These are phyloP conservation scores for Myiothlypis chrysogaster DNA, from an alignment of 2,797 vertebrate genomes.

Conservation along the genomic window DNA sequence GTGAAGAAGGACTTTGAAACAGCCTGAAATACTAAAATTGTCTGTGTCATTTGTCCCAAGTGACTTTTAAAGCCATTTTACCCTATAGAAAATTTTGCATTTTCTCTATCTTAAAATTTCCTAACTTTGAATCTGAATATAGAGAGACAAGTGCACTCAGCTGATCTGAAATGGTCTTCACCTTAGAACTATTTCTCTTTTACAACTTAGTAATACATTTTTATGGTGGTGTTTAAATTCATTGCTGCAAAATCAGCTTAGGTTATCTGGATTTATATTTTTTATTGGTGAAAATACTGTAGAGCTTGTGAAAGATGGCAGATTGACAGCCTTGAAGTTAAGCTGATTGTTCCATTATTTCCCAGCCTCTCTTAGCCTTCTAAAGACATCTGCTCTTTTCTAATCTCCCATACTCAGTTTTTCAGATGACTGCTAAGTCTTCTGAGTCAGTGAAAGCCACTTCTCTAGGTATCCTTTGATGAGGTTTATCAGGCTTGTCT, in stretches of 20 bases:
- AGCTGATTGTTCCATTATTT: background rate
- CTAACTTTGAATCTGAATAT: background rate
- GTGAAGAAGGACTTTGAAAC: background rate
- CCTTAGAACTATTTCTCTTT: background rate
- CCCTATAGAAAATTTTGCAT: background rate
- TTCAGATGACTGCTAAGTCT: background rate
- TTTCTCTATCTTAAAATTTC: background rate
- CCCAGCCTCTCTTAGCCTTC: background rate
- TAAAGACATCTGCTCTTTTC: background rate
- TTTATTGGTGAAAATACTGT: background rate
- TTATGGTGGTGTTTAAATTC: background rate
- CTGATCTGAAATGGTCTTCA: background rate
- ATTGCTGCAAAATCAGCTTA: background rate
- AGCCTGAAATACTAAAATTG: background rate
- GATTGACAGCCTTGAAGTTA: background rate
- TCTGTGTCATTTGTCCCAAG: background rate
- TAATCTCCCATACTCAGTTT: background rate
- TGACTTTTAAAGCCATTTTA: background rate
- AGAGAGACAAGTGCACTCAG: background rate
- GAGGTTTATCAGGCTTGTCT: background rate
- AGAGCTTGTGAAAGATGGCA: background rate
- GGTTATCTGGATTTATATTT: background rate
- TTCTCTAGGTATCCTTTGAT: background rate
- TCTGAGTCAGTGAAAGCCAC: background rate
- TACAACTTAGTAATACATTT: background rate